These are phyloP conservation scores for Dastarcus helophoroides DNA, from an alignment of 2,888 invertebrate species.

Conservation along the genomic window DNA sequence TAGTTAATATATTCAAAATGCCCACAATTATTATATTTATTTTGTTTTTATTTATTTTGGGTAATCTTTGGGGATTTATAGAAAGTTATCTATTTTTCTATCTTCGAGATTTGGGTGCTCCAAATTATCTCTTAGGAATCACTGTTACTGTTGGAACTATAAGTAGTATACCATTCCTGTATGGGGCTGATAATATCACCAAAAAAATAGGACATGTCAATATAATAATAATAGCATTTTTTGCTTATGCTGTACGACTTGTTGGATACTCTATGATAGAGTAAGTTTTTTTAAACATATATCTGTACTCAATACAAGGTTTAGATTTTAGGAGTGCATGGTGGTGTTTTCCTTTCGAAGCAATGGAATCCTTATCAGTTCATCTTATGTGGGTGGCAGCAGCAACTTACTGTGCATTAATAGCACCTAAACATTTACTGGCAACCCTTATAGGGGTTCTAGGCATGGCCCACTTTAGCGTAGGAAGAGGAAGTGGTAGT, in stretches of 20 bases:
- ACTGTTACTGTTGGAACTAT: conserved; percentile 77
- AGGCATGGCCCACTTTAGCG: conserved; percentile 81
- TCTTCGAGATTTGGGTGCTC: conserved; percentile 71
- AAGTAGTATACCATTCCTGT: conserved; percentile 74
- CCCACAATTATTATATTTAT: conserved; percentile 72
- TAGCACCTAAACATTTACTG: conserved; percentile 71
- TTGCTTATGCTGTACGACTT: conserved; percentile 70
- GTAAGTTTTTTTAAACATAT: conserved; percentile 45
- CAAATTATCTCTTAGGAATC: conserved; percentile 69
- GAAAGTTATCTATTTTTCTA: conserved; percentile 82
- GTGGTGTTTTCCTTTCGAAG: conserved; percentile 85
- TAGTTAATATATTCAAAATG: conserved; percentile 64
- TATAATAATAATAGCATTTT: conserved; percentile 73
- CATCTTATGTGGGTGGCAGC: conserved; percentile 88
- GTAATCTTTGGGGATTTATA: conserved; percentile 82
- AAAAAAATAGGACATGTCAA: conserved; percentile 71
- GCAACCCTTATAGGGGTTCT: conserved; percentile 80
- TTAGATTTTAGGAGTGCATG: conserved; percentile 65
- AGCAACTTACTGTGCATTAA: conserved; percentile 73
- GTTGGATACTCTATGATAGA: conserved; percentile 78
- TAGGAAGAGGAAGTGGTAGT: conserved; percentile 75
- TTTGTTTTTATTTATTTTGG: conserved; percentile 67
- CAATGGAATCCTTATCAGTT: conserved; percentile 73
- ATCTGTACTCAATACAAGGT: no score
- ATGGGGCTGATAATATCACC: conserved; percentile 73